Evolutionary conservation across 30 jellyfish, hydroid and myxozoan species (phyloP).

Genomic region (Turritopsis rubra): DNA sequence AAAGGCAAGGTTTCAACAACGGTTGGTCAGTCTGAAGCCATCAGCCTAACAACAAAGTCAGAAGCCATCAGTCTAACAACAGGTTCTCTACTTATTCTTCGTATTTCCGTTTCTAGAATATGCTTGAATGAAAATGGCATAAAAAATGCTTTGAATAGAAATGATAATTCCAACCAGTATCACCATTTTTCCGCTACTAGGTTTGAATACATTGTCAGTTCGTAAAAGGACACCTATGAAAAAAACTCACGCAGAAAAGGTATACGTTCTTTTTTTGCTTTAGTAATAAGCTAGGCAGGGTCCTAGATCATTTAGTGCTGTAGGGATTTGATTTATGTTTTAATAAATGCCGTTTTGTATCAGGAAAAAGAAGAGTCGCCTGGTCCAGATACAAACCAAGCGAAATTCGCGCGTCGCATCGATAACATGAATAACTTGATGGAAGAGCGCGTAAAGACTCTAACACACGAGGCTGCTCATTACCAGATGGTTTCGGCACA

Average conservation of each 20-base stretch:
- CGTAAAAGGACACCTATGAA: neutral
- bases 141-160: no score
- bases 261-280: neutral
- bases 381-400: conserved; percentile 15
- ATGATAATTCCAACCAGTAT: no score
- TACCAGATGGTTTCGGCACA: conserved; percentile 79
- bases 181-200: no score
- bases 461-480: conserved; percentile 78
- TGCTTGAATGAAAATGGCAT: no score
- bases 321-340: no score
- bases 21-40: neutral
- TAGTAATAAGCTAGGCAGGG: neutral
- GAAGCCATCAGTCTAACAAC: neutral
- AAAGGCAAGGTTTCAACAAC: neutral
- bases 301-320: no score
- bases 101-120: neutral
- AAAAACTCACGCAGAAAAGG: neutral
- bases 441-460: conserved; percentile 52
- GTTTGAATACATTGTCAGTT: neutral
- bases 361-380: neutral
- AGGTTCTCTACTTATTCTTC: neutral
- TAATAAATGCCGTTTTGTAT: neutral
- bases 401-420: conserved; percentile 50
- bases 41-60: no score
- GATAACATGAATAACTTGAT: conserved; percentile 14